Evolutionary conservation across 2,888 invertebrate genomes (phyloP).

Genomic region (Micropterix aruncella): DNA sequence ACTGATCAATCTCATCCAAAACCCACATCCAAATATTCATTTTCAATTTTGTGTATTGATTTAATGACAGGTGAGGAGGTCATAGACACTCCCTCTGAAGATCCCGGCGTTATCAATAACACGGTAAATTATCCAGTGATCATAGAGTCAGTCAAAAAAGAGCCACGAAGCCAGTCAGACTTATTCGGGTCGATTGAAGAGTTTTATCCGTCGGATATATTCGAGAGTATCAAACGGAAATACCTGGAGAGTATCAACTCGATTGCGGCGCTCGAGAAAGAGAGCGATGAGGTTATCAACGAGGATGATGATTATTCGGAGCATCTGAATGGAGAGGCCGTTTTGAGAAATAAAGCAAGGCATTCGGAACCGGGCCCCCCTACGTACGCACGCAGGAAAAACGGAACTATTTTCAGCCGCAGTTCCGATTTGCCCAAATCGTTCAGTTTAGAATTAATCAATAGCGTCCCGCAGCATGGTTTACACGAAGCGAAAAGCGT

Average conservation of each 20-base stretch:
- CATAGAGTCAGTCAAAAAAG: not conserved
- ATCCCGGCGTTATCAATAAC: not conserved
- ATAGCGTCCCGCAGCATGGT: conserved; percentile 20
- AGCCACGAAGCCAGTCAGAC: conserved; percentile 7
- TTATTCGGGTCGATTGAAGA: conserved; percentile 23
- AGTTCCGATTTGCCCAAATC: conserved; percentile 25
- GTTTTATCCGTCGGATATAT: conserved; percentile 25
- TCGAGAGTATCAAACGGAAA: conserved; percentile 28
- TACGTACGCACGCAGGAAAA: conserved; percentile 8
- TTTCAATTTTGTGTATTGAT: too few relatives aligned
- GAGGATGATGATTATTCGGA: not conserved
- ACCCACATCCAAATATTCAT: too few relatives aligned
- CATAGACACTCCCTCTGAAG: not conserved
- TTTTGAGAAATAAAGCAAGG: not conserved
- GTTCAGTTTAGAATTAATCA: conserved; percentile 29
- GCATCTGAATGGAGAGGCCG: not conserved
- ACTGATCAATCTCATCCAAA: too few relatives aligned
- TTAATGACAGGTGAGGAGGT: not conserved
- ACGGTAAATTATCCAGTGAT: not conserved
- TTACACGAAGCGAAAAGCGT: conserved; percentile 31
- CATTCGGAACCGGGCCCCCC: not conserved
- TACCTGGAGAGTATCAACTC: conserved; percentile 22
- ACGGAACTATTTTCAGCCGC: conserved; percentile 21
- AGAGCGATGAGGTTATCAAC: not conserved
- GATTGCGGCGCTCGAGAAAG: not conserved